Evolutionary conservation across 2,888 invertebrate genomes (phyloP), one percentile per base, ranked within the genome.

Genomic region (Auanema sp.): DNA sequence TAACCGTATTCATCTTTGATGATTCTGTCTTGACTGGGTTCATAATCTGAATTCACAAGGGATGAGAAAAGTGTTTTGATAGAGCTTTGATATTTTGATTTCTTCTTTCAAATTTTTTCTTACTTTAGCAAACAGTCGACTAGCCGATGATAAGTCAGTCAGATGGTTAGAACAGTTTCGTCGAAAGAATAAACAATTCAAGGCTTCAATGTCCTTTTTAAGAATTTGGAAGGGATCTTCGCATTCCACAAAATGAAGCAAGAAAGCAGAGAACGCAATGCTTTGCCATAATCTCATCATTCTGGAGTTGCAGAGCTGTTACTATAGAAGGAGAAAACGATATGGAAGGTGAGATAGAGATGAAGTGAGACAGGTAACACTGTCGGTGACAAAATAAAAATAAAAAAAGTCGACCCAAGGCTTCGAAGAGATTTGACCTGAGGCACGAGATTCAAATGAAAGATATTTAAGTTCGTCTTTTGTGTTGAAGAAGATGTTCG

Each of bases 1-100:
- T 64, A 11, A 81, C 71, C 40, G 67, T 64, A 58, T 79, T 80
- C 55, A 71, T 57, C 49, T 57, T 43, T 18, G 60, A 55, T 58
- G 49, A 25, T 8, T 41, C 54, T 40, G 57, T 54, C 8, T 41
- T 55, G 10, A 18, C 24, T 11, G 51, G 55, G 1, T 64, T 50
- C 66, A 69, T 69, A 10, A 69, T 58, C 72, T 72, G 58, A 58
- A 72, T 24, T 41, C 41, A 44, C 47, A 33, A 16, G 16, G 18
- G 12, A 41, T 23, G 10, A 12, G 11, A 6, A 18, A 24, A 21
- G 21, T n/a, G 18, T n/a, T n/a, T n/a, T n/a, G n/a, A n/a, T n/a
- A n/a, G 18, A 11, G 47, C 23, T 8, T 43, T 43, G 14, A 43
- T 14, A 8, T 8, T 33, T 47, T 47, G 6, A 47, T 47, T 5